These are phyloP conservation scores for Drosophila nr. perissopoda DNA, from an alignment of 2,888 invertebrate genomes.

Conservation along the genomic window DNA sequence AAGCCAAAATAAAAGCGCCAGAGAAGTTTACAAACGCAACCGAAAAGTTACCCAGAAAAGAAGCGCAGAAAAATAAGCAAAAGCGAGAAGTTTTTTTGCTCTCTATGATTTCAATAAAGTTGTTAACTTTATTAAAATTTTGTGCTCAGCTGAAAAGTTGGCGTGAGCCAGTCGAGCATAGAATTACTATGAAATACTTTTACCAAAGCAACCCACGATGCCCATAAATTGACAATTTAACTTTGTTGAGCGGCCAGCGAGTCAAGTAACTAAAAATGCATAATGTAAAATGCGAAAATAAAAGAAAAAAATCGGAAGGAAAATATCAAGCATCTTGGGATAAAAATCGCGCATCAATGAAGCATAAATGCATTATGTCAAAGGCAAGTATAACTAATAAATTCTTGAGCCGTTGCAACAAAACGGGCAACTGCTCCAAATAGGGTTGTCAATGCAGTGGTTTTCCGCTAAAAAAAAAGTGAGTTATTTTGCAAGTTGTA, in stretches of 20 bases:
- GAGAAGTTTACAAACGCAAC: constrained; percentile 59
- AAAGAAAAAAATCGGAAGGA: constrained; percentile 3
- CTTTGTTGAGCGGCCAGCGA: constrained; percentile 49
- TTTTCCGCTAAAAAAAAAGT: not conserved
- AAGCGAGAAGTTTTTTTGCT: constrained; percentile 39
- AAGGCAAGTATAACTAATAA: constrained; percentile 74
- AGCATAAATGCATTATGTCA: constrained; percentile 69
- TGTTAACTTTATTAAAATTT: constrained; percentile 79
- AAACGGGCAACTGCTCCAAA: constrained; percentile 20
- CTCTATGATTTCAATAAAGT: constrained; percentile 79
- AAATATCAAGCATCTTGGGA: constrained; percentile 52
- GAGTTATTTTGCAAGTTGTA: not conserved
- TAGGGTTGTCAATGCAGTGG: constrained; percentile 7
- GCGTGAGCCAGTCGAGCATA: constrained; percentile 73
- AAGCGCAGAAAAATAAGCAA: constrained; percentile 5
- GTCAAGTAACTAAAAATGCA: constrained; percentile 54
- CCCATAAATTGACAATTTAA: constrained; percentile 79
- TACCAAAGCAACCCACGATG: constrained; percentile 66
- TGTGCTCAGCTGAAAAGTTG: constrained; percentile 72
- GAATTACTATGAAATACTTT: constrained; percentile 79
- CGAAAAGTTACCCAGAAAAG: constrained; percentile 60
- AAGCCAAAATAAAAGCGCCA: constrained; percentile 47
- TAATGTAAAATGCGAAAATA: constrained; percentile 12
- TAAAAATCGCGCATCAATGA: constrained; percentile 72
- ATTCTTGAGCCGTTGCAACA: constrained; percentile 62